Evolutionary conservation across 2,797 vertebrate species (phyloP), one percentile per base, ranked within the genome.

Genomic region (Silurus lanzhouensis): DNA sequence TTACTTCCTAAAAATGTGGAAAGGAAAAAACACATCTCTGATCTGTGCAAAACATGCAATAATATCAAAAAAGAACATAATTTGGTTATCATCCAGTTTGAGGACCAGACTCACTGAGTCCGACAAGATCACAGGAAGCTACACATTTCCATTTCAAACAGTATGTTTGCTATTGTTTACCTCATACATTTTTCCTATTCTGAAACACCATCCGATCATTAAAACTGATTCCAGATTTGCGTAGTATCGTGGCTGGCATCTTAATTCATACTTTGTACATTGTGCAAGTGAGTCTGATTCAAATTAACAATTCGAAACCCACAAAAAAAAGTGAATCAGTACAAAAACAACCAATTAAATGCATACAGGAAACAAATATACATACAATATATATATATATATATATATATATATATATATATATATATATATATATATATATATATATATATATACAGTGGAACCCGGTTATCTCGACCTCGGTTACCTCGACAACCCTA

Each of bases 91-190:
- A 38, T 10, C 6, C 67, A 83, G 31, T 83, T 70, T 84, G 67
- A 83, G 61, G 48, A 66, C 57, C 22, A 80, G 81, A 74, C 66
- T 67, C 60, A 68, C 55, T 88, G 25, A 20, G n/a, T 52, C 67
- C 48, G n/a, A 61, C 66, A 27, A 88, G 79, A 76, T 76, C 86
- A 88, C 58, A 81, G 61, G 8, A 80, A 74, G 55, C 67, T 78
- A 38, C 60, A 61, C 48, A 79, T 31, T 88, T 68, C 46, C 68
- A 77, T 81, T 88, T 81, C 25, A 71, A 31, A 31, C 2, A 31
- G 31, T 25, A 75, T 52, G 15, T 31, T 46, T 83, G 75, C 60
- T 79, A 87, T 85, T 83, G 85, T 85, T 88, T 70, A 81, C n/a
- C 57, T 67, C 67, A 81, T 61, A 60, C 48, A 75, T 74, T 67